Conservation (phyloP, 2,113 vertebrate species). For the Datnioides undecimradiatus region DNA sequence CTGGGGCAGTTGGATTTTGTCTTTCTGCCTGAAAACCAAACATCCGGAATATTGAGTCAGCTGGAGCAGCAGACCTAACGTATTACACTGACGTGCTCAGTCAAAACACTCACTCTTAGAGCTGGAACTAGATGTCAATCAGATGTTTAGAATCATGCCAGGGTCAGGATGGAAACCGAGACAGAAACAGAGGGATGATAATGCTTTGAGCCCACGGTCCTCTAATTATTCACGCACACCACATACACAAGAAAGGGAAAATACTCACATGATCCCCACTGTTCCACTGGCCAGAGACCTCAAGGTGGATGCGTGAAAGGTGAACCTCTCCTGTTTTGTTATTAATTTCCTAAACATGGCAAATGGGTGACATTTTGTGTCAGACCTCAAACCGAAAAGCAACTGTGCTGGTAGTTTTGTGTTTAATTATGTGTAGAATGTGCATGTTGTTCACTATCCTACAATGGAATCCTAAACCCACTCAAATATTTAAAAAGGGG, state of each 20-base stretch:
- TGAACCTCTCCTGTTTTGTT: constrained; percentile 87
- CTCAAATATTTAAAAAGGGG: background rate
- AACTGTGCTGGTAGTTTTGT: background rate
- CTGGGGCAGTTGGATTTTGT: constrained; percentile 1
- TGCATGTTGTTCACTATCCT: too few relatives aligned
- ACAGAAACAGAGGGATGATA: background rate
- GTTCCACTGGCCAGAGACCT: constrained; percentile 83
- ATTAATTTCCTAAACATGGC: constrained; percentile 83
- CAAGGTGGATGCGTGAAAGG: constrained; percentile 83
- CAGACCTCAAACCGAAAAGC: background rate
- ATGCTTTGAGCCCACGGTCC: background rate
- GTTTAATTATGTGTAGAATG: too few relatives aligned
- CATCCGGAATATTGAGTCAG: background rate
- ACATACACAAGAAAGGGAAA: background rate
- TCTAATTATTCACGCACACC: background rate
- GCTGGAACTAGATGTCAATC: background rate
- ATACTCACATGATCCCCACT: constrained; percentile 87
- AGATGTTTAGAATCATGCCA: background rate
- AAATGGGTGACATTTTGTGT: background rate
- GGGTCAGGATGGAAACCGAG: constrained; percentile 1
- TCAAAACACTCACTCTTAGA: background rate
- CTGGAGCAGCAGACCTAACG: background rate
- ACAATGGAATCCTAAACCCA: too few relatives aligned
- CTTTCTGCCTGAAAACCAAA: constrained; percentile 21
- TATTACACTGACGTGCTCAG: background rate